Evolutionary conservation across 2,113 vertebrate genomes (phyloP), one percentile per base, ranked within the genome.

Genomic region (Ranitomeya imitator): DNA sequence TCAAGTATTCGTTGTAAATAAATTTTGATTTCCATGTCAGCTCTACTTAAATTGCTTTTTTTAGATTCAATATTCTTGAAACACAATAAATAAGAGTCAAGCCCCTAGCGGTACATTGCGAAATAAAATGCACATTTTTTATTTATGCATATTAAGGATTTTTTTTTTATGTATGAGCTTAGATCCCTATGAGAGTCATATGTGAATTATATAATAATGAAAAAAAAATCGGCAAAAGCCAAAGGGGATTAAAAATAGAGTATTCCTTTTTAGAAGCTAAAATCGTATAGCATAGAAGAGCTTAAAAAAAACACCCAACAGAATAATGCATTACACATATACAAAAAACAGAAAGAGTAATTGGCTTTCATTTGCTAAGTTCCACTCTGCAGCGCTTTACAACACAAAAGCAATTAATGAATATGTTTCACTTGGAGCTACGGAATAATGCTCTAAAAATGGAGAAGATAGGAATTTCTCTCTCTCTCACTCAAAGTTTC

Each of bases 401-500:
- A 88, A 84, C 87, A 84, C 81, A 88, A 84, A 88, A 88, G 87
- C 87, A 88, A 88, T 88, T 88, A 88, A 88, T 84, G 81, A 84
- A 88, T 84, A 88, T 84, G 80, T 78, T 88, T 88, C 87, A 88
- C 87, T 88, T 77, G 71, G 71, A 88, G 81, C 80, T 78, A 88
- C 59, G 18, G 80, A 77, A 88, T 88, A 88, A 88, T 77, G 80
- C 87, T 83, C 55, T 83, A 78, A 77, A 86, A 88, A 83, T 88
- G 79, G 84, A 76, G 69, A 78, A 55, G 59, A 84, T 55, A 90
- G 80, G 16, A 83, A 91, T 90, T 77, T 92, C 90, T 80, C 76
- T 57, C 90, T 57, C 90, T 86, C 88, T 92, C 93, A 89, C 90
- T 91, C 85, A 90, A 91, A 51, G 80, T 91, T 83, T 55, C 26